Percentiles rank a stretch among this genome's conserved stretches.
Evolutionary conservation across 2,797 vertebrate species (phyloP).

Genomic region (Peromyscus nudipes): DNA sequence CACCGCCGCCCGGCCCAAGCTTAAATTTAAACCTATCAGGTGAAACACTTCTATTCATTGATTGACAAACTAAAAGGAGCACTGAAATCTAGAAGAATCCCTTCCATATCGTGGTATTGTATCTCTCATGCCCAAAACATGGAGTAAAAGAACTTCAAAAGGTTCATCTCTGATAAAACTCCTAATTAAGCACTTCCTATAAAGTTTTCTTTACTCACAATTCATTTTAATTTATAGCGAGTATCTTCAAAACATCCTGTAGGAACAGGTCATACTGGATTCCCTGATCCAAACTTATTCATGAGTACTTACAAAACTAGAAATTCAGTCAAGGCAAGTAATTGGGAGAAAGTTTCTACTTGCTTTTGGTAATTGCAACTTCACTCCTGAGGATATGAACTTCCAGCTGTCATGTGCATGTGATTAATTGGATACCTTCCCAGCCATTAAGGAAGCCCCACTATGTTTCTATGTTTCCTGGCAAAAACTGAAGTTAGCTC

Average conservation of each 20-base stretch:
- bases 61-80: not conserved
- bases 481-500: slow-evolving; percentile 72
- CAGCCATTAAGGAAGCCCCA: slow-evolving; percentile 68
- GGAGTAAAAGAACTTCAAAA: not conserved
- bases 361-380: slow-evolving; percentile 56
- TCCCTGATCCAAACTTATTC: not conserved
- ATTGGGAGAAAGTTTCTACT: slow-evolving; percentile 75
- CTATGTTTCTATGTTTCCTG: slow-evolving; percentile 78
- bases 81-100: not conserved
- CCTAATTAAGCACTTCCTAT: not conserved
- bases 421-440: slow-evolving; percentile 70
- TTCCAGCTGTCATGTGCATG: slow-evolving; percentile 65
- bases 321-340: slow-evolving; percentile 47
- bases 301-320: not conserved
- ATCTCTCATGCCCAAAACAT: not conserved
- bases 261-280: not conserved
- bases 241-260: not conserved
- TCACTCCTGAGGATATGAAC: slow-evolving; percentile 60
- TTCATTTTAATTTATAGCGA: not conserved
- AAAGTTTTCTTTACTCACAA: not conserved
- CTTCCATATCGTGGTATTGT: not conserved
- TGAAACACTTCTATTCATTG: not conserved
- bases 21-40: slow-evolving; percentile 20
- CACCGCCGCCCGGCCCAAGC: too few species aligned
- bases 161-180: not conserved